Evolutionary conservation across 2,888 invertebrate species (phyloP).

Genomic region (Coleophora deauratella): DNA sequence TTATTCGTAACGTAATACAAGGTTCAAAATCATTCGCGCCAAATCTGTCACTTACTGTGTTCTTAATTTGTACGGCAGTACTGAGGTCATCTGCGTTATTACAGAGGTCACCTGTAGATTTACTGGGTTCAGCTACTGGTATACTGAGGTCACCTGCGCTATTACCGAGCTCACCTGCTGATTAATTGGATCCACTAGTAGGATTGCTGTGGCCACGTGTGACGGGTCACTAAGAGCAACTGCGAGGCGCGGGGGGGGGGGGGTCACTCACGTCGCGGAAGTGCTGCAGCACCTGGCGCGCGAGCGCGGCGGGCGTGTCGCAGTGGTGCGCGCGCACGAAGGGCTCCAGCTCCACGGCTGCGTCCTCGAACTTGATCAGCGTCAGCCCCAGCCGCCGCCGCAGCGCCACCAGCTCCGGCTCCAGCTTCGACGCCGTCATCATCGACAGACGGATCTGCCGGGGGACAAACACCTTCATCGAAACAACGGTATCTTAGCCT

Average conservation of each 20-base stretch:
- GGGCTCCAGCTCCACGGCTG: constrained; percentile 91
- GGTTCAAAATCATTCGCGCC: too few species aligned
- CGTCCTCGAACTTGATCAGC: constrained; percentile 97
- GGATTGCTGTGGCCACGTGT: too few species aligned
- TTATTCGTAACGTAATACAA: too few species aligned
- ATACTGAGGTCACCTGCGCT: too few species aligned
- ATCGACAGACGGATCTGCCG: constrained; percentile 91
- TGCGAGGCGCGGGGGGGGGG: background rate
- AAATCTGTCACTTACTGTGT: too few species aligned
- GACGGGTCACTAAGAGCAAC: too few species aligned
- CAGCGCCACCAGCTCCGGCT: constrained; percentile 80
- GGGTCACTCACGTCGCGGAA: constrained; percentile 80
- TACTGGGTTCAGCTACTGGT: too few species aligned
- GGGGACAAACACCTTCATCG: background rate
- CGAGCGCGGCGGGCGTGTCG: constrained; percentile 90
- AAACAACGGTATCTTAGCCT: background rate
- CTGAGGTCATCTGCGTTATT: too few species aligned
- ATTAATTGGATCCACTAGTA: too few species aligned
- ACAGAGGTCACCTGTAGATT: too few species aligned
- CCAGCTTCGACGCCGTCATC: constrained; percentile 88
- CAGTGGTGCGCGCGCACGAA: constrained; percentile 92
- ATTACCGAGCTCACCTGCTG: too few species aligned
- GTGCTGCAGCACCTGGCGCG: constrained; percentile 87
- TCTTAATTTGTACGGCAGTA: too few species aligned
- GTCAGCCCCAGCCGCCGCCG: constrained; percentile 91